Evolutionary conservation across 2,113 vertebrate genomes (phyloP), one percentile per base, ranked within the genome.

Genomic region (Speoplatyrhinus poulsoni): DNA sequence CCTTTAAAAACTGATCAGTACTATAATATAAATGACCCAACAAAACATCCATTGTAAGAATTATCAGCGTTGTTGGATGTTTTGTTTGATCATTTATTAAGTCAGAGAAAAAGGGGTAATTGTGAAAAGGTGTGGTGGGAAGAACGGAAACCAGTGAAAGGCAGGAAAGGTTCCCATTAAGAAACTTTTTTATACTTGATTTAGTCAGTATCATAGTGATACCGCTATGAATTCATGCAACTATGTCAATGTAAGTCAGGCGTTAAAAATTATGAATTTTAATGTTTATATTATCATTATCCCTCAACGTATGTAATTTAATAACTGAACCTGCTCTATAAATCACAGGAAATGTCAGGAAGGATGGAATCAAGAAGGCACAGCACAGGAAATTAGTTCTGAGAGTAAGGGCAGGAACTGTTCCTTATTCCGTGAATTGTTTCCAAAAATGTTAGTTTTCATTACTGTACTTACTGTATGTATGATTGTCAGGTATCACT

Each of bases 131-230:
- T 60, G 57, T 50, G 54, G 56, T 87, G 87, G 81, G 83, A 90
- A 87, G 47, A 6, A 54, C 78, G 84, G 83, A 86, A 85, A 70
- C 56, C 3, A 70, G 78, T 80, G 67, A 84, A 87, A 85, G 75
- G 62, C 80, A 84, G 82, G 82, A 84, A 80, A 65, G 48, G 75
- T 63, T 83, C 63, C 55, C 67, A 79, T 65, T 70, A 81, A 79
- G 80, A 85, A 57, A 82, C 52, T 67, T 80, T 85, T 85, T 83
- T 26, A 26, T 26, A 2, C 2, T 26, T 26, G 26, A 26, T 26
- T 26, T 26, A 26, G 26, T 26, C 26, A 26, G 26, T 26, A 26
- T 26, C 26, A 26, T 26, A 26, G 26, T 26, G 26, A 26, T 26
- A 26, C 2, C 26, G 2, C 26, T 26, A 26, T 26, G 26, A 26